Evolutionary conservation across 2,888 invertebrate genomes (phyloP), one percentile per base, ranked within the genome.

Genomic region (Patella ulyssiponensis): DNA sequence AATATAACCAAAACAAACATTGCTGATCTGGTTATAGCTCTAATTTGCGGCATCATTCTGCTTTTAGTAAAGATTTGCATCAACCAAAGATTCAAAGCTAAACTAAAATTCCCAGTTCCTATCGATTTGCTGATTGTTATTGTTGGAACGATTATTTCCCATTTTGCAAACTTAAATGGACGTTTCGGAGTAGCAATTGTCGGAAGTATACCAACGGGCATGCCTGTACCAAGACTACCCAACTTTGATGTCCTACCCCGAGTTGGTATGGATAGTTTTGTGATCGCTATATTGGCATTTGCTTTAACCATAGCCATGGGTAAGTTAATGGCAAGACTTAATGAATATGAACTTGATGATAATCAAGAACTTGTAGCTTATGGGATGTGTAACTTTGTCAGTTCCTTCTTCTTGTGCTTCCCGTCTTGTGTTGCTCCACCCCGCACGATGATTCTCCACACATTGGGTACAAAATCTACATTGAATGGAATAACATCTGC

Each of bases 1-100:
- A 92, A 93, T 82, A 91, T 95, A 80, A 85, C 92, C 2, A 86
- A 93, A 20, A 91, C 94, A 12, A 96, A 96, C 91, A 89, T 93
- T 83, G 93, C 94, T 0, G 95, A 96, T 0, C 90, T 95, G 33
- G 90, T 94, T 33, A 93, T 96, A 71, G 95, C 96, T 0, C 82
- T 93, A 20, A 92, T 95, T 69, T 93, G 95, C 2, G 94, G 96
- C 72, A 84, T 94, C 33, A 86, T 94, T 74, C 93, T 96, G 56
- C 92, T 94, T 0, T 84, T 95, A 33, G 90, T 90, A 23, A 88
- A 88, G 75, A 74, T 82, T 20, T 81, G 80, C 74, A 77, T 89
- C 53, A 90, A 89, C 77, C 85, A 87, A 79, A 74, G 85, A 15
- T 89, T 81, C 77, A 82, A 81, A 56, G 64, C 80, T 9, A 87